phyloP scores from a whole-genome alignment of 2,113 vertebrate genomes.

The Rhynchomys soricoides region DNA sequence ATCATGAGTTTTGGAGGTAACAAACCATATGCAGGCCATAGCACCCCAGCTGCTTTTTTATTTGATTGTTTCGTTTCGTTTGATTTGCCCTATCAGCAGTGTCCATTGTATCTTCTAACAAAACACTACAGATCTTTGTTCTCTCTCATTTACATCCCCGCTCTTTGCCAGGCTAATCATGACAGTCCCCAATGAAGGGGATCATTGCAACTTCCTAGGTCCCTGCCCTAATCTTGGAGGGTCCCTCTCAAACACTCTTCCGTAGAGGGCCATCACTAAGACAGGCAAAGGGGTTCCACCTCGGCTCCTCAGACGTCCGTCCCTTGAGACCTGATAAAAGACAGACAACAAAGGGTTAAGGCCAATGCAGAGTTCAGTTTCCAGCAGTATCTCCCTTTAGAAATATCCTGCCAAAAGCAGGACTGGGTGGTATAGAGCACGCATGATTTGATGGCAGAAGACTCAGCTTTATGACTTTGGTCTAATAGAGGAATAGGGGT shows the following conservation, averaged over 20 bases:
- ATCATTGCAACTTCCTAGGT: neutral
- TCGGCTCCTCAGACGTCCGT: slow-evolving; percentile 69
- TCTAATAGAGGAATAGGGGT: neutral
- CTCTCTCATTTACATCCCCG: neutral
- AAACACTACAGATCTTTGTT: neutral
- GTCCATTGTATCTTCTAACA: neutral
- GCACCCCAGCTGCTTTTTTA: neutral
- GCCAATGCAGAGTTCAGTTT: neutral
- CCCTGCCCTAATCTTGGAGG: slow-evolving; percentile 47
- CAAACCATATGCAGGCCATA: neutral
- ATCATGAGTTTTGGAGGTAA: neutral
- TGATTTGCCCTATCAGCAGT: neutral
- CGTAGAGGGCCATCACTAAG: slow-evolving; percentile 79
- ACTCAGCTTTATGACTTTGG: neutral
- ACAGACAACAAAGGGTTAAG: slow-evolving; percentile 48
- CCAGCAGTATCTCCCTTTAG: neutral
- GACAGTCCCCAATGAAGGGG: neutral
- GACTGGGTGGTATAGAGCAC: neutral
- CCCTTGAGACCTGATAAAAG: slow-evolving; percentile 72
- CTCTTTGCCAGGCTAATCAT: neutral
- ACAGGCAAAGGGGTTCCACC: slow-evolving; percentile 64
- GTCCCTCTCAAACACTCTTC: slow-evolving; percentile 82
- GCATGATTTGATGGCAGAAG: neutral
- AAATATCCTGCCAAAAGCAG: neutral
- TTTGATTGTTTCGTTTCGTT: neutral